These are phyloP conservation scores for Peromyscus leucopus DNA, from an alignment of 2,113 vertebrate genomes.

Conservation along the genomic window DNA sequence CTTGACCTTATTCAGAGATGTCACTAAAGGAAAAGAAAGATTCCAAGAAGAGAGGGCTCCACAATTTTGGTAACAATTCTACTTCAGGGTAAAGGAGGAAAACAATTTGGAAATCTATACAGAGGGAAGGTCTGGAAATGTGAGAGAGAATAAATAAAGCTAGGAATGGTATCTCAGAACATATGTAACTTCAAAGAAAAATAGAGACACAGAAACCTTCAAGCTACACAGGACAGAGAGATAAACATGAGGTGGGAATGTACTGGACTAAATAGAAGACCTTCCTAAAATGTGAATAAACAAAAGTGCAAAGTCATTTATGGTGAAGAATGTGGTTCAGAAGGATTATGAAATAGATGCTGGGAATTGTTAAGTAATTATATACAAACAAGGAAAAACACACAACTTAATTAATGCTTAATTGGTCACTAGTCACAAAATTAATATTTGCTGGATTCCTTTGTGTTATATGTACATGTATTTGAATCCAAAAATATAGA, in stretches of 20 bases:
- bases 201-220: not conserved
- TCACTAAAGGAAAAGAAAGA: slow-evolving; percentile 1
- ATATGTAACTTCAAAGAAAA: slow-evolving; percentile 42
- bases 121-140: not conserved
- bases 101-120: not conserved
- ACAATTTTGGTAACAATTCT: not conserved
- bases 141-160: slow-evolving; percentile 21
- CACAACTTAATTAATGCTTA: not conserved
- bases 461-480: not conserved
- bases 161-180: not conserved
- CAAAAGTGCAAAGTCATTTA: not conserved
- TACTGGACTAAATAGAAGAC: not conserved
- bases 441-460: slow-evolving; percentile 2
- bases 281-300: not conserved
- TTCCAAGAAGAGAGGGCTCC: not conserved
- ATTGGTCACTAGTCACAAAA: not conserved
- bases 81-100: slow-evolving; percentile 55
- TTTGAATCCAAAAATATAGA: not conserved
- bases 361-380: not conserved
- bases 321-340: not conserved
- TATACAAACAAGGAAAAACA: slow-evolving; percentile 28
- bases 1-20: slow-evolving; percentile 18
- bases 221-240: not conserved
- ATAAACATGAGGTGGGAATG: not conserved
- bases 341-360: not conserved